Percentiles rank a stretch among this genome's conserved stretches.
Conservation (phyloP, 1,140 invertebrate genomes). For the Brachionus rubens region DNA sequence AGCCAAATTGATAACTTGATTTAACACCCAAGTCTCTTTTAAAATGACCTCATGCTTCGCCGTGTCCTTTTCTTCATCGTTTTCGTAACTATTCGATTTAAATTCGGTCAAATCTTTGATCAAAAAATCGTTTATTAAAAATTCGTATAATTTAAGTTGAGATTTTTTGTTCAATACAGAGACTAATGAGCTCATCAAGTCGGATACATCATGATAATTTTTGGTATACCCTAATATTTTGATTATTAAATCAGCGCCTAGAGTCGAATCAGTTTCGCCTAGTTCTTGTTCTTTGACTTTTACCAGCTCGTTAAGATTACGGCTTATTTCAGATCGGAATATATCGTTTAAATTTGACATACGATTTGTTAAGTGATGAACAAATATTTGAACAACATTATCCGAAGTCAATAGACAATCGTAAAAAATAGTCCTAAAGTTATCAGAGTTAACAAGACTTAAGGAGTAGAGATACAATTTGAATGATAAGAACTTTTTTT, state of each 20-base stretch:
- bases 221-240: neutral
- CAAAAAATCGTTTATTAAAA: slow-evolving; percentile 16
- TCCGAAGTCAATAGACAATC: neutral
- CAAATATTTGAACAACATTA: slow-evolving; percentile 15
- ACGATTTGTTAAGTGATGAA: neutral
- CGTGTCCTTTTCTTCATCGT: neutral
- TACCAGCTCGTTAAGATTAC: neutral
- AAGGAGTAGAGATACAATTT: slow-evolving; percentile 7
- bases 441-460: neutral
- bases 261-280: neutral
- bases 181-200: neutral
- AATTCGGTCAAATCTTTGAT: neutral
- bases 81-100: neutral
- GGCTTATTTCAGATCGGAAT: neutral
- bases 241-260: slow-evolving; percentile 21
- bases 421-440: neutral
- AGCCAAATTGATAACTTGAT: slow-evolving; percentile 5
- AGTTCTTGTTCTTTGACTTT: neutral
- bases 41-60: neutral
- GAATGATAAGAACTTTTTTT: slow-evolving; percentile 28
- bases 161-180: slow-evolving; percentile 14
- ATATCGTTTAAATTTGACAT: slow-evolving; percentile 11
- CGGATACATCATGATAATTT: slow-evolving; percentile 34
- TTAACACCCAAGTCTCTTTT: neutral
- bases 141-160: neutral